Conservation (phyloP, 2,113 vertebrate species). For the Panthera tigris region DNA sequence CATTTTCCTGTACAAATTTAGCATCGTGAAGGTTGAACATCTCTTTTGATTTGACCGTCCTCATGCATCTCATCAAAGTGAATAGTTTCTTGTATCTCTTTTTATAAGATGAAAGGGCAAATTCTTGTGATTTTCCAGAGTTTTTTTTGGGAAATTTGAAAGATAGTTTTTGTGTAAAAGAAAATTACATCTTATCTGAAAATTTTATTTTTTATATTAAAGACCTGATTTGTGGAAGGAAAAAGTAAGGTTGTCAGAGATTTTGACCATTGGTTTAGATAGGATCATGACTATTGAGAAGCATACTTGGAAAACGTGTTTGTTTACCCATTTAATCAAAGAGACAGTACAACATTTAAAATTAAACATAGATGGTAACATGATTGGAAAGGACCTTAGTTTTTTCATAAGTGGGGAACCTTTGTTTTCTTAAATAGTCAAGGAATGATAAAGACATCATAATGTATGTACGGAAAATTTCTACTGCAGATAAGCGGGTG, state of each 20-base stretch:
- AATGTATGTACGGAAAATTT: slow-evolving; percentile 34
- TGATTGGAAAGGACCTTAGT: neutral
- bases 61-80: neutral
- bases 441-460: neutral
- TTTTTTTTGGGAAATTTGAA: neutral
- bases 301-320: neutral
- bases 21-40: neutral
- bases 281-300: neutral
- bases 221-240: neutral
- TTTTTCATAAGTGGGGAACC: neutral
- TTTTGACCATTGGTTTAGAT: neutral
- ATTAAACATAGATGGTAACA: neutral
- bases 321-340: neutral
- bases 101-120: slow-evolving; percentile 5
- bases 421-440: slow-evolving; percentile 42
- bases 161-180: neutral
- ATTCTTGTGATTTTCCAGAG: slow-evolving; percentile 35
- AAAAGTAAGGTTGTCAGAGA: neutral
- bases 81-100: neutral
- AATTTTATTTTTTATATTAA: neutral
- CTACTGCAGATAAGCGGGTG: slow-evolving; percentile 92
- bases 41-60: neutral
- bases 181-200: neutral
- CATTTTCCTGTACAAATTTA: neutral
- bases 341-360: neutral